Evolutionary conservation across 2,113 vertebrate genomes (phyloP).

Genomic region (Podocnemis expansa): DNA sequence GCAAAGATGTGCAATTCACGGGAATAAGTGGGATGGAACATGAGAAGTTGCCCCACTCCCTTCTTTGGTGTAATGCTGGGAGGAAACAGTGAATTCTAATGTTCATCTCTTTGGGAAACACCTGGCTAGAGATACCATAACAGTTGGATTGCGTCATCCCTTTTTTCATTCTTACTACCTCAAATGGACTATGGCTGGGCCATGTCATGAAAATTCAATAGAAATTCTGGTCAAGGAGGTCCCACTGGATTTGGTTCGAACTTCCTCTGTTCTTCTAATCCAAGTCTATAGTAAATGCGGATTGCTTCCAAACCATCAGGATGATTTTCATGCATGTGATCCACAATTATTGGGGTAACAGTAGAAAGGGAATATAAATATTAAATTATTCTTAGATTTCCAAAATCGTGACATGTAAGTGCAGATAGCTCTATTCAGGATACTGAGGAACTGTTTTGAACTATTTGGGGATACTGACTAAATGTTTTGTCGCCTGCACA

Average conservation of each 20-base stretch:
- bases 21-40: fast-evolving
- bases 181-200: no score
- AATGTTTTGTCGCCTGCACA: not conserved
- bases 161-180: fast-evolving
- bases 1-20: fast-evolving
- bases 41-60: fast-evolving
- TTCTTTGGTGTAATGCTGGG: fast-evolving
- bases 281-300: not conserved
- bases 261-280: fast-evolving
- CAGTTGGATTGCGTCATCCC: not conserved
- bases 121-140: not conserved
- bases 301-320: fast-evolving
- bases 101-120: fast-evolving
- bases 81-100: fast-evolving
- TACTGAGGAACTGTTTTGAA: not conserved
- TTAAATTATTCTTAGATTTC: not conserved
- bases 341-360: not conserved
- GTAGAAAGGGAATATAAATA: not conserved
- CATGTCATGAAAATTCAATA: fast-evolving
- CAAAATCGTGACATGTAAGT: not conserved
- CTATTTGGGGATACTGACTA: no score
- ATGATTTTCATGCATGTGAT: fast-evolving
- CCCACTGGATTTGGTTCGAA: fast-evolving
- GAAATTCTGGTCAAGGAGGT: not conserved
- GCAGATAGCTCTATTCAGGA: not conserved